These are phyloP conservation scores for Mactromeris polynyma DNA, from an alignment of 2,888 invertebrate species.

Conservation along the genomic window DNA sequence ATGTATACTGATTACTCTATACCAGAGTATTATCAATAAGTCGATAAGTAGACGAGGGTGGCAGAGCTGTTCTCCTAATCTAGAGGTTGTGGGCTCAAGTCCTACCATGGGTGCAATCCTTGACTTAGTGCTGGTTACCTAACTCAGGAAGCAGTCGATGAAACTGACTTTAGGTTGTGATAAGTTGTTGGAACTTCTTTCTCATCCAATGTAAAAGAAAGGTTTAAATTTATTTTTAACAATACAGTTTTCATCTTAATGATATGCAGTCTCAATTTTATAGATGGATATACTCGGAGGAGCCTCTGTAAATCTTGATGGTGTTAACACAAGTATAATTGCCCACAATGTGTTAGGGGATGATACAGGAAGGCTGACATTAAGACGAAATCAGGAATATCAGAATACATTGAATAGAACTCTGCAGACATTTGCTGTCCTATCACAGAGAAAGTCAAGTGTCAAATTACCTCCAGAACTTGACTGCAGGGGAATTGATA, in stretches of 20 bases:
- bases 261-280: not conserved
- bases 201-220: no score
- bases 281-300: conserved; percentile 78
- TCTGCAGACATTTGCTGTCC: conserved; percentile 72
- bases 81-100: no score
- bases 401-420: conserved; percentile 61
- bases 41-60: no score
- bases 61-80: no score
- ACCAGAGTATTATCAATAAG: no score
- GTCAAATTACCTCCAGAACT: conserved; percentile 72
- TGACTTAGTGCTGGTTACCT: no score
- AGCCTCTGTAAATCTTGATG: conserved; percentile 73
- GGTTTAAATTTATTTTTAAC: no score
- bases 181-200: no score
- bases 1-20: no score
- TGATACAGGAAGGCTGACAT: conserved; percentile 71
- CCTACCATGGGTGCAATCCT: no score
- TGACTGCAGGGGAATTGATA: conserved; percentile 77
- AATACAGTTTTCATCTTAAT: not conserved
- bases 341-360: conserved; percentile 71
- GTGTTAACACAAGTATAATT: conserved; percentile 58
- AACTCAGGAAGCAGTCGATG: no score
- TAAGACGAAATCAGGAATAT: conserved; percentile 69
- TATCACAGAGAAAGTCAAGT: conserved; percentile 72
- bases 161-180: no score